phyloP scores from a whole-genome alignment of 2,797 vertebrate genomes.

The Characodon lateralis region DNA sequence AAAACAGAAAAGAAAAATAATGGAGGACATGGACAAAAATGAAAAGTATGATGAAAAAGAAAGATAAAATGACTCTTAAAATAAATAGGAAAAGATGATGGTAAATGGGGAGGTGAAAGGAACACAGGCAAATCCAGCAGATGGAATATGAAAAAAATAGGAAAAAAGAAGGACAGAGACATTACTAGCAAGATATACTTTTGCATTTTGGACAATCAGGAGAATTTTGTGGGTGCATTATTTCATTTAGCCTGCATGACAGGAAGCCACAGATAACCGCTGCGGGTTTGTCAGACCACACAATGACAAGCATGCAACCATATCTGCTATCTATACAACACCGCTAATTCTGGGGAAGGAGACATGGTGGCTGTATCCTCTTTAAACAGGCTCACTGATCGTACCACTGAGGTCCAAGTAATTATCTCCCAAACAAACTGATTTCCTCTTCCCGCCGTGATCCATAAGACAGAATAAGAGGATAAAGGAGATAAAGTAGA shows the following conservation, averaged over 20 bases:
- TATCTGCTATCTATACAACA: conserved; percentile 41
- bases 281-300: conserved; percentile 5
- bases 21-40: neutral
- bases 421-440: conserved; percentile 57
- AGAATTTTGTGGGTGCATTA: conserved; percentile 66
- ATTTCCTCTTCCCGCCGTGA: conserved; percentile 15
- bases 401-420: conserved; percentile 45
- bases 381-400: conserved; percentile 33
- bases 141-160: neutral
- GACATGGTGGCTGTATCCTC: conserved; percentile 15
- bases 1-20: neutral
- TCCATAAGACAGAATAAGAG: neutral
- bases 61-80: neutral
- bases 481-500: neutral
- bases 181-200: conserved; percentile 36
- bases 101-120: neutral
- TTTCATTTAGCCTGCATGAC: conserved; percentile 60
- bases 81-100: neutral
- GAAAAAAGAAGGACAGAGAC: conserved; percentile 25
- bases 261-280: conserved; percentile 28
- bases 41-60: neutral
- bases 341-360: conserved; percentile 38
- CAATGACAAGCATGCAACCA: conserved; percentile 20
- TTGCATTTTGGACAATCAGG: conserved; percentile 59
- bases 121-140: conserved; percentile 42